These are phyloP conservation scores for crab-eating macaque (Macaca fascicularis) DNA, from an alignment of 2,113 vertebrate genomes.

Conservation along the genomic window DNA sequence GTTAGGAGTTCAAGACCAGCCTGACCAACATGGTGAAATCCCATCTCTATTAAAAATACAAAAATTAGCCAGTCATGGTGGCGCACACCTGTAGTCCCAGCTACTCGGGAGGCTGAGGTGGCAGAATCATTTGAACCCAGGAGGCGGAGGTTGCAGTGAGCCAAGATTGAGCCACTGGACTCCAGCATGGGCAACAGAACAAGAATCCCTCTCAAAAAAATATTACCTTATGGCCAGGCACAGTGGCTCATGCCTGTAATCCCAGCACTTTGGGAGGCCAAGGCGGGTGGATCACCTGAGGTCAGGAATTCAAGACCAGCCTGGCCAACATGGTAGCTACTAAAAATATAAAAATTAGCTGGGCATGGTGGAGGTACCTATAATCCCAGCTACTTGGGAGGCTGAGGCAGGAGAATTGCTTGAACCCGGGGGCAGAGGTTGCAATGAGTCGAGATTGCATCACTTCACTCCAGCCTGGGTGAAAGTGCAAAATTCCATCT, in stretches of 20 bases:
- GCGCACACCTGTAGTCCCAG: not conserved
- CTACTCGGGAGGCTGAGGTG: not conserved
- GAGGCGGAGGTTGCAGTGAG: not conserved
- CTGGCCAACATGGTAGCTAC: not conserved
- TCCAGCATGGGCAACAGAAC: not conserved
- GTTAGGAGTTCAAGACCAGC: not conserved
- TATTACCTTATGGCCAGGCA: too few species aligned
- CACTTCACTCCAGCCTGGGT: not conserved
- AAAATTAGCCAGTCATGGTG: not conserved
- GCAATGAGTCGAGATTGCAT: not conserved
- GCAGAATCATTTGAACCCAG: not conserved
- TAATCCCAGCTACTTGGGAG: not conserved
- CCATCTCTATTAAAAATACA: not conserved
- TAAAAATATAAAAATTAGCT: not conserved
- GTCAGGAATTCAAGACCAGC: not conserved
- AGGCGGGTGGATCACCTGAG: not conserved
- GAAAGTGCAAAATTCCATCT: not conserved
- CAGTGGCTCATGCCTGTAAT: too few species aligned
- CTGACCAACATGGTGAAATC: not conserved
- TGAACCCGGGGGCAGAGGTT: not conserved
- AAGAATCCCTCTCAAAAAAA: not conserved
- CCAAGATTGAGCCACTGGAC: not conserved
- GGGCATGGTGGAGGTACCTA: not conserved
- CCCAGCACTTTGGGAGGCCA: too few species aligned
- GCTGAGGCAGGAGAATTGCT: not conserved